Percentiles rank a stretch among this genome's conserved stretches.
Evolutionary conservation across 2,113 vertebrate genomes (phyloP).

Genomic region (Falcunculus frontatus): DNA sequence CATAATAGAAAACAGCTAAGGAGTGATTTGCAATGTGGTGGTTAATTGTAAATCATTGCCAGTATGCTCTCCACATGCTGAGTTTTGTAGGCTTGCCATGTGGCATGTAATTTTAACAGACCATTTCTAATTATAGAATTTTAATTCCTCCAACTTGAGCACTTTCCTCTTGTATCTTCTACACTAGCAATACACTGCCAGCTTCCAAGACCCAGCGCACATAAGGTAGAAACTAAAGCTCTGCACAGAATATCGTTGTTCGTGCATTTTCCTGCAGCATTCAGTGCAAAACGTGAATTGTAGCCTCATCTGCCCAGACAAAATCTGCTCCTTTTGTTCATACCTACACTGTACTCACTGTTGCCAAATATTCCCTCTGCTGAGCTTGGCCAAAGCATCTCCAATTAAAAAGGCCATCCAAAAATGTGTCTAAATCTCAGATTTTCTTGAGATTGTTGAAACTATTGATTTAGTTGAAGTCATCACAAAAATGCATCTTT

Average conservation of each 20-base stretch:
- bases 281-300: not conserved
- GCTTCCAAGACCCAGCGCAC: not conserved
- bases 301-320: not conserved
- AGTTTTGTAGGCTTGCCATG: not conserved
- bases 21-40: conserved; percentile 21
- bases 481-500: not conserved
- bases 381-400: not conserved
- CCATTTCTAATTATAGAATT: conserved; percentile 11
- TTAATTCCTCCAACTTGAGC: not conserved
- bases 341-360: not conserved
- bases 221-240: not conserved
- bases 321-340: not conserved
- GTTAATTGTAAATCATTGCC: conserved; percentile 42
- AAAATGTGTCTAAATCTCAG: not conserved
- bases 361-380: not conserved
- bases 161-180: not conserved
- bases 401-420: not conserved
- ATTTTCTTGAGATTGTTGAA: not conserved
- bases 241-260: not conserved
- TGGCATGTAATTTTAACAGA: not conserved
- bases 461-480: not conserved
- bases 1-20: conserved; percentile 24
- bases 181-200: not conserved
- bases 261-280: not conserved
- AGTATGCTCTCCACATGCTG: not conserved